phyloP scores from a whole-genome alignment of 2,797 vertebrate genomes.

The Chanos chanos region DNA sequence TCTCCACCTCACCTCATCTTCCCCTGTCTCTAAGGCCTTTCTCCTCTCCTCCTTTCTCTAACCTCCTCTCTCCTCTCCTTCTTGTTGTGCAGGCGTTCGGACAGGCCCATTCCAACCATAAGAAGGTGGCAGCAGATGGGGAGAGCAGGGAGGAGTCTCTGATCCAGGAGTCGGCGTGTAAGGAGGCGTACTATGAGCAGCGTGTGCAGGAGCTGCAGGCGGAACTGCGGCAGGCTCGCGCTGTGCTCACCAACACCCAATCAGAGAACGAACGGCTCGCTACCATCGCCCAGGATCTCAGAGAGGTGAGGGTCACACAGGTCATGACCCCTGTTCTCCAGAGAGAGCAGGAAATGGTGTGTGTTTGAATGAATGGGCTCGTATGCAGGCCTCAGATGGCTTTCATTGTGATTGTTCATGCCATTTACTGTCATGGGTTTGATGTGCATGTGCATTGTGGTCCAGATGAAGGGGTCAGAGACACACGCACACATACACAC shows the following conservation, averaged over 20 bases:
- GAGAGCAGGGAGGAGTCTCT: slow-evolving; percentile 96
- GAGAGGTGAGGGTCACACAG: slow-evolving; percentile 76
- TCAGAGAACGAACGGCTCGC: slow-evolving; percentile 90
- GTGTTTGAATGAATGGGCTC: neutral
- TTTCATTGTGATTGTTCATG: too few species aligned
- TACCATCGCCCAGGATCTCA: slow-evolving; percentile 81
- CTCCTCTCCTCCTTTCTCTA: too few species aligned
- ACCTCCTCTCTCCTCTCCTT: too few species aligned
- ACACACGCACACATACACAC: neutral
- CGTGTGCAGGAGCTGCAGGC: slow-evolving; percentile 91
- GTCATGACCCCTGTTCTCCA: too few species aligned
- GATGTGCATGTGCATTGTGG: too few species aligned
- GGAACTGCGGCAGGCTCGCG: slow-evolving; percentile 85
- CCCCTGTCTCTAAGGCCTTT: too few species aligned
- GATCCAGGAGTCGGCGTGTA: slow-evolving; percentile 93
- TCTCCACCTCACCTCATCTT: too few species aligned
- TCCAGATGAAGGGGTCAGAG: too few species aligned
- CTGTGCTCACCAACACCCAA: slow-evolving; percentile 78
- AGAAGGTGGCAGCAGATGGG: slow-evolving; percentile 94
- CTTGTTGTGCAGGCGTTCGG: slow-evolving; percentile 82
- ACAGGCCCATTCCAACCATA: slow-evolving; percentile 92
- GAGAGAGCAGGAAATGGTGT: too few species aligned
- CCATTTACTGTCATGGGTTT: too few species aligned
- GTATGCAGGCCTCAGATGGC: too few species aligned
- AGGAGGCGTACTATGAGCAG: slow-evolving; percentile 92